These are phyloP conservation scores for Drosophila nigrodunni DNA, from an alignment of 1,140 invertebrate species.

Conservation along the genomic window DNA sequence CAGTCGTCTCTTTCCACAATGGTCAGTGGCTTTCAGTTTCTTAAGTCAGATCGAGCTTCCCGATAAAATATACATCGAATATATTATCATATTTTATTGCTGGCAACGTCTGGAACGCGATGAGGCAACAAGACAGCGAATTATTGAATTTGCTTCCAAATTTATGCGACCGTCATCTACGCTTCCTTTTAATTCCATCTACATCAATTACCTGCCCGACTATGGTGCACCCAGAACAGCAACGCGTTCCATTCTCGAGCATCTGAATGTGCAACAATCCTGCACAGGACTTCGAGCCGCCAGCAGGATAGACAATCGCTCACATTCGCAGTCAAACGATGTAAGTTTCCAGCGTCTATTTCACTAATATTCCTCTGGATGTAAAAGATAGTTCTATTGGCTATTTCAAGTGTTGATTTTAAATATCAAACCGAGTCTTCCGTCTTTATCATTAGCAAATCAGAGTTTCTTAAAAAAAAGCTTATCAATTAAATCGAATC, in stretches of 20 bases:
- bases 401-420: background rate
- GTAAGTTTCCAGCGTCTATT: constrained; percentile 29
- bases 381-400: background rate
- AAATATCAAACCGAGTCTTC: background rate
- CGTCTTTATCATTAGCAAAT: background rate
- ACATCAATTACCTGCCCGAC: constrained; percentile 57
- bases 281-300: constrained; percentile 56
- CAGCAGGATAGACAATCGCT: constrained; percentile 62
- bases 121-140: constrained; percentile 46
- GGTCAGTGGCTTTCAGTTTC: constrained; percentile 41
- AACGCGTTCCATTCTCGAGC: constrained; percentile 60
- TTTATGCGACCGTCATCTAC: constrained; percentile 68
- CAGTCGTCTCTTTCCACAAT: constrained; percentile 70
- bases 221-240: constrained; percentile 48
- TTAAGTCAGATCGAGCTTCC: constrained; percentile 60
- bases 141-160: constrained; percentile 65
- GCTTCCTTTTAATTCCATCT: constrained; percentile 43
- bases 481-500: constrained; percentile 11
- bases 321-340: constrained; percentile 35
- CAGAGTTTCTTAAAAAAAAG: no score
- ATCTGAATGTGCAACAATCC: constrained; percentile 47
- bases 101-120: constrained; percentile 69
- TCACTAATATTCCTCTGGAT: background rate
- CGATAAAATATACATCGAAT: constrained; percentile 71
- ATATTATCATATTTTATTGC: constrained; percentile 76